Conservation (phyloP, 92 coral and sea anemone species). For the Porites lobata region DNA sequence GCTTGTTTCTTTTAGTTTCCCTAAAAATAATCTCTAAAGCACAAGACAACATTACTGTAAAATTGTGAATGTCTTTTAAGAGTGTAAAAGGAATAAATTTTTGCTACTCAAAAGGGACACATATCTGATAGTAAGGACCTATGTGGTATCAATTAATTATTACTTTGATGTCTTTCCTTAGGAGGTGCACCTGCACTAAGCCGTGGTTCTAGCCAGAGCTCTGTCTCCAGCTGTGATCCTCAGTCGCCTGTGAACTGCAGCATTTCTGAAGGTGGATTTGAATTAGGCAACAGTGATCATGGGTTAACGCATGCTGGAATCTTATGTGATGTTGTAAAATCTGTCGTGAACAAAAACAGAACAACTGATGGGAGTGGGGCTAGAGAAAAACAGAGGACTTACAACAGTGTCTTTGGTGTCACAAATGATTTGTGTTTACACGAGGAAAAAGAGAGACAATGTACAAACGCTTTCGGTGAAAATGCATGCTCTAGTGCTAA, state of each 20-base stretch:
- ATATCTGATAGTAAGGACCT: no score
- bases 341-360: not conserved
- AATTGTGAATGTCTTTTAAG: no score
- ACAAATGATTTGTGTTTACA: not conserved
- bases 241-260: not conserved
- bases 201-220: conserved; percentile 19
- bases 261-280: conserved; percentile 3
- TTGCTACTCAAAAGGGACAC: no score
- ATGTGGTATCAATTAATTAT: not conserved
- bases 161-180: not conserved
- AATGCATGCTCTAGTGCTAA: not conserved
- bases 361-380: not conserved
- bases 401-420: not conserved
- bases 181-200: not conserved
- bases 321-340: no score
- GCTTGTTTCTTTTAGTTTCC: no score
- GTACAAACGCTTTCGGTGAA: not conserved
- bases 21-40: no score
- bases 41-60: no score
- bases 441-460: not conserved
- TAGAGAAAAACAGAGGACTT: not conserved
- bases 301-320: not conserved
- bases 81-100: no score
- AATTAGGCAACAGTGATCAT: not conserved
- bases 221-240: conserved; percentile 18